Conservation (phyloP, 2,113 vertebrate species). For the Hymenochirus boettgeri region DNA sequence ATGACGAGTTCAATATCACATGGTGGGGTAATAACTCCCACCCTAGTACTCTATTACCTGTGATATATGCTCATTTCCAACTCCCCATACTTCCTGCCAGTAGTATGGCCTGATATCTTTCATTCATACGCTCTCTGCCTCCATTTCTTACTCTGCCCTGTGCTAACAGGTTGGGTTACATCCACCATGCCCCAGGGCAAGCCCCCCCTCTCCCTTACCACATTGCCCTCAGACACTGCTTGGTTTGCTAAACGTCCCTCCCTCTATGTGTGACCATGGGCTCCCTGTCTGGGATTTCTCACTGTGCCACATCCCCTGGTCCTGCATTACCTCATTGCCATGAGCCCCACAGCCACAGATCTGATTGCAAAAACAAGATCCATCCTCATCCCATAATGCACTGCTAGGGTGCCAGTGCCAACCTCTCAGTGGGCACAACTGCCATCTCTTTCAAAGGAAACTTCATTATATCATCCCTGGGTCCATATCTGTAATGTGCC, state of each 20-base stretch:
- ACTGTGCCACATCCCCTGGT: slow-evolving; percentile 25
- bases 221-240: neutral
- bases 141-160: neutral
- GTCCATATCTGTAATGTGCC: neutral
- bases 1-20: too few relatives aligned
- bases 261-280: too few relatives aligned
- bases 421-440: too few relatives aligned
- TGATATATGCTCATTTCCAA: too few relatives aligned
- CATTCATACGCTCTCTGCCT: neutral
- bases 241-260: neutral
- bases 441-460: neutral
- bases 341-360: neutral
- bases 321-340: slow-evolving; percentile 32
- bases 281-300: neutral
- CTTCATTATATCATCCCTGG: neutral
- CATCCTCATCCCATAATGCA: too few relatives aligned
- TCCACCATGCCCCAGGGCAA: neutral
- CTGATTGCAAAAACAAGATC: slow-evolving; percentile 16
- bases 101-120: too few relatives aligned
- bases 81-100: neutral
- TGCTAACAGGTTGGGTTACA: neutral
- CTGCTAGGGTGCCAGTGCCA: neutral
- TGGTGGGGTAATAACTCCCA: too few relatives aligned
- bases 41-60: too few relatives aligned
- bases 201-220: too few relatives aligned